These are phyloP conservation scores for Hyppa rectilinea DNA, from an alignment of 2,888 invertebrate genomes.

Conservation along the genomic window DNA sequence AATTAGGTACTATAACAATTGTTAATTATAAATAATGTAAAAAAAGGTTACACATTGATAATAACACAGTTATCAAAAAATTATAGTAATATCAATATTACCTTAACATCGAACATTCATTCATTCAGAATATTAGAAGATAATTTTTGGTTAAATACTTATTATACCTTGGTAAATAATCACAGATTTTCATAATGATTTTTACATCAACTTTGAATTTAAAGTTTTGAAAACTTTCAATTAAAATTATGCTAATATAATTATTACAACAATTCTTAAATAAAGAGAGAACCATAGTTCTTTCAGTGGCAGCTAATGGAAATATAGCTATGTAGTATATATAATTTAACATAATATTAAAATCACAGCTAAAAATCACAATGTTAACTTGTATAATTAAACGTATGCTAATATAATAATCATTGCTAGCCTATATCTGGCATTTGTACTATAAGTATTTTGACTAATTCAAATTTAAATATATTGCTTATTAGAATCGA, in stretches of 20 bases:
- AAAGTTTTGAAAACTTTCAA: slow-evolving; percentile 31
- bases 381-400: slow-evolving; percentile 42
- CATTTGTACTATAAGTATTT: no score
- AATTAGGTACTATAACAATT: no score
- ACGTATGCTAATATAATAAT: no score
- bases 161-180: slow-evolving; percentile 34
- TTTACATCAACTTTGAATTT: slow-evolving; percentile 37
- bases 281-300: slow-evolving; percentile 37
- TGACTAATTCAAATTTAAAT: no score
- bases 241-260: slow-evolving; percentile 35
- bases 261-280: slow-evolving; percentile 35
- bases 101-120: slow-evolving; percentile 37
- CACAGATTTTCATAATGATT: slow-evolving; percentile 38
- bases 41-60: no score
- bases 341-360: slow-evolving; percentile 39
- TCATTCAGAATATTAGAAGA: slow-evolving; percentile 32
- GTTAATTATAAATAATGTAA: no score
- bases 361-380: slow-evolving; percentile 40
- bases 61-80: no score
- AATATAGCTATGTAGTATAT: slow-evolving; percentile 40
- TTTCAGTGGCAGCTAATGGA: slow-evolving; percentile 39
- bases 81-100: slow-evolving; percentile 38
- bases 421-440: no score
- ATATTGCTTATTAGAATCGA: no score
- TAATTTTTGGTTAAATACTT: slow-evolving; percentile 29